phyloP scores from a whole-genome alignment of 1,140 invertebrate species.

The Micrasema longulum region DNA sequence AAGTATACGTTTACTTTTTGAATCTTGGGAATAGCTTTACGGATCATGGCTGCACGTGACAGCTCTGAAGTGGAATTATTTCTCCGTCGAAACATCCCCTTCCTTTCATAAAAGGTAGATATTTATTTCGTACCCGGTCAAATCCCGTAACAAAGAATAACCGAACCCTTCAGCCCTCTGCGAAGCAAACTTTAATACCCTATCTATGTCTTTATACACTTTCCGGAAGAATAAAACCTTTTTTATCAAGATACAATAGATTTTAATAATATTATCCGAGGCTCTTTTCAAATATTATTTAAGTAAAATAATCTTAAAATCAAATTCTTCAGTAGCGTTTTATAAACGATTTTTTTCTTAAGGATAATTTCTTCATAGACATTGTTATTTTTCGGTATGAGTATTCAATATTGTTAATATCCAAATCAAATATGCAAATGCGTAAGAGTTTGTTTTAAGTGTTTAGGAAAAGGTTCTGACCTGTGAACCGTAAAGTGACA shows the following conservation, averaged over 20 bases:
- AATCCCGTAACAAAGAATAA: not conserved
- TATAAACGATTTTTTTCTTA: too few relatives aligned
- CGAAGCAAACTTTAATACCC: constrained; percentile 3
- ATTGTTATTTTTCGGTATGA: too few relatives aligned
- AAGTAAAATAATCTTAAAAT: too few relatives aligned
- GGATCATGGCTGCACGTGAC: constrained; percentile 4
- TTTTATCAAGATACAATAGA: not conserved
- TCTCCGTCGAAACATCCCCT: constrained; percentile 2
- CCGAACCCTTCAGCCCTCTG: not conserved
- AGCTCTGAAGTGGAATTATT: constrained; percentile 7
- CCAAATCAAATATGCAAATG: too few relatives aligned
- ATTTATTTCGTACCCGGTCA: not conserved
- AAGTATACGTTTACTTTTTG: not conserved
- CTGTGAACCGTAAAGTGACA: constrained; percentile 6
- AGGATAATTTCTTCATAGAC: too few relatives aligned
- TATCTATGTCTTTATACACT: not conserved
- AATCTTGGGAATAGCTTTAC: constrained; percentile 1
- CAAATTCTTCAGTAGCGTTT: too few relatives aligned
- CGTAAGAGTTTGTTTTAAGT: not conserved
- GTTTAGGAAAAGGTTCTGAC: constrained; percentile 1
- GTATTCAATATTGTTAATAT: too few relatives aligned
- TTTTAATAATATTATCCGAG: not conserved
- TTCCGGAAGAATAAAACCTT: constrained; percentile 11
- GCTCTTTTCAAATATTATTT: too few relatives aligned
- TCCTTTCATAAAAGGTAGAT: constrained; percentile 9